These are phyloP conservation scores for Meriones psammophilus DNA, from an alignment of 2,797 vertebrate genomes.

Conservation along the genomic window DNA sequence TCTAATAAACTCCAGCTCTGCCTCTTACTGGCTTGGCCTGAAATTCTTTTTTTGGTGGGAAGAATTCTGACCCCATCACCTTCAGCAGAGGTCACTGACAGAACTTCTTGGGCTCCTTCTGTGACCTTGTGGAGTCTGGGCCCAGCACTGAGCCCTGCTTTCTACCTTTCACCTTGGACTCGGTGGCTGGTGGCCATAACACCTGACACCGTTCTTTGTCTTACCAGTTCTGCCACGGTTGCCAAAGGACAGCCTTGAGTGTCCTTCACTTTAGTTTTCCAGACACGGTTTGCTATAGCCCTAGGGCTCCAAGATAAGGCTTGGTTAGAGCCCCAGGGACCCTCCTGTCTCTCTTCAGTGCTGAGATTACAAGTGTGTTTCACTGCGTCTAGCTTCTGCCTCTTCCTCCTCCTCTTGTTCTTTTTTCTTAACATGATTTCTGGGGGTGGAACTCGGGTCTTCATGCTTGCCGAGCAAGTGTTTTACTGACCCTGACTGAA, in stretches of 20 bases:
- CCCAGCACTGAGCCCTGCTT: not conserved
- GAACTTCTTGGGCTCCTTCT: not conserved
- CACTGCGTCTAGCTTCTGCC: not conserved
- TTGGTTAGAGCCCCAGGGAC: not conserved
- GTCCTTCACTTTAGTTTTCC: not conserved
- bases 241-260: not conserved
- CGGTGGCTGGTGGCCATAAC: not conserved
- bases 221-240: not conserved
- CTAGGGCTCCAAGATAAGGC: not conserved
- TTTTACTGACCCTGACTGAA: not conserved
- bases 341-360: not conserved
- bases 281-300: not conserved
- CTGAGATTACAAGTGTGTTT: not conserved
- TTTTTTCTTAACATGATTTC: not conserved
- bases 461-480: not conserved
- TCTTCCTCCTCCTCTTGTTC: not conserved
- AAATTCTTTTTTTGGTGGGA: not conserved
- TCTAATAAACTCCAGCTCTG: not conserved
- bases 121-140: not conserved
- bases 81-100: not conserved
- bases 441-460: not conserved
- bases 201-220: not conserved
- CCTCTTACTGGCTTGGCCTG: not conserved
- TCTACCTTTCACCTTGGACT: not conserved
- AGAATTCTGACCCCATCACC: not conserved